phyloP scores from a whole-genome alignment of 2,113 vertebrate species.

The Pogona vitticeps region DNA sequence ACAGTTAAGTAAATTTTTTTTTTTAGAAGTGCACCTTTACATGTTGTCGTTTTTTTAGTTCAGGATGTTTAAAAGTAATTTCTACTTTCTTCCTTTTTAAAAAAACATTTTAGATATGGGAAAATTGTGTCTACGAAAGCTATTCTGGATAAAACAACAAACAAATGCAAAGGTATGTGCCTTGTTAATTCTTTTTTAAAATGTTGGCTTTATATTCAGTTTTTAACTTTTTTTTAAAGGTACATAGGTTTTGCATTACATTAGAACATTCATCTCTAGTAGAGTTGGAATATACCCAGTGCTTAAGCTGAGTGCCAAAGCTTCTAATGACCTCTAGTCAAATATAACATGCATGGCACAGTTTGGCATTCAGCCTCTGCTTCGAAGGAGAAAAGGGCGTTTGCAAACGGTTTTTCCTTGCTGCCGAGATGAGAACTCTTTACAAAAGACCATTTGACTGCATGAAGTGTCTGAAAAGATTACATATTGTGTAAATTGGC shows the following conservation, averaged over 20 bases:
- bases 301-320: slow-evolving; percentile 52
- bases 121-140: slow-evolving; percentile 99
- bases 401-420: slow-evolving; percentile 73
- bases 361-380: slow-evolving; percentile 67
- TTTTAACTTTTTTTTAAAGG: not conserved
- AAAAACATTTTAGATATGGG: slow-evolving; percentile 86
- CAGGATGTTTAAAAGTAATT: slow-evolving; percentile 40
- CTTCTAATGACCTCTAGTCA: slow-evolving; percentile 48
- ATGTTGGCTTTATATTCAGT: slow-evolving; percentile 8
- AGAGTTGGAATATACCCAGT: slow-evolving; percentile 58
- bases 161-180: slow-evolving; percentile 97
- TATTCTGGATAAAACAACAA: slow-evolving; percentile 98
- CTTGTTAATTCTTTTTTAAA: slow-evolving; percentile 27
- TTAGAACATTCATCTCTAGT: slow-evolving; percentile 43
- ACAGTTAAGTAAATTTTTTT: not conserved
- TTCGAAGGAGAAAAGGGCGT: slow-evolving; percentile 67
- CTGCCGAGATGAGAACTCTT: slow-evolving; percentile 66
- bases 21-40: not conserved
- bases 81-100: slow-evolving; percentile 62
- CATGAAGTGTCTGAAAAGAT: slow-evolving; percentile 77
- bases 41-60: slow-evolving; percentile 37
- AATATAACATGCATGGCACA: slow-evolving; percentile 61
- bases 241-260: slow-evolving; percentile 22
- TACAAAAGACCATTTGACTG: slow-evolving; percentile 67
- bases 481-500: slow-evolving; percentile 75